Percentiles rank a stretch among this genome's conserved stretches.
These are phyloP conservation scores for Zaprionus africanus DNA, from an alignment of 1,140 invertebrate genomes.

Conservation along the genomic window DNA sequence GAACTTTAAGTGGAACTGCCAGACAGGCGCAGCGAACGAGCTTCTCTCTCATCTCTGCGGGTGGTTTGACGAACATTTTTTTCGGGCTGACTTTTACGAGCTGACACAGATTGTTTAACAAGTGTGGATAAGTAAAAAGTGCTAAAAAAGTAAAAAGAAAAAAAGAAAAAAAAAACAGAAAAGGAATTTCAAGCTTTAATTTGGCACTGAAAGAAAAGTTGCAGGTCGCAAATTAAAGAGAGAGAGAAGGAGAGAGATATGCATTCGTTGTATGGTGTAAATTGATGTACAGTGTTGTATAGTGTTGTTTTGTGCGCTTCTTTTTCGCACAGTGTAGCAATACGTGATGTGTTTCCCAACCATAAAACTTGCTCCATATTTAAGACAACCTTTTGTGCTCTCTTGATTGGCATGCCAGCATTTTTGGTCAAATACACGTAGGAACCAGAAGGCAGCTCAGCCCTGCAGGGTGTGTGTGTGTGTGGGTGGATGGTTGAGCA, in stretches of 20 bases:
- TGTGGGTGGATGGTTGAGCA: constrained; percentile 6
- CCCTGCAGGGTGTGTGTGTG: rapidly evolving
- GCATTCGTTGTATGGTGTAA: neutral
- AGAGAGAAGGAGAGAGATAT: neutral
- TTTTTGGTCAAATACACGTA: constrained; percentile 14
- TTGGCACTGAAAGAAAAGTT: neutral
- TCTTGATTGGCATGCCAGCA: constrained; percentile 6
- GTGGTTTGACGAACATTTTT: neutral
- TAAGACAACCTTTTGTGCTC: neutral
- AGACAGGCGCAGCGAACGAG: neutral
- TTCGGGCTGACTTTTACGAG: neutral
- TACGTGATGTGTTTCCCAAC: neutral
- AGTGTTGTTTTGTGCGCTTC: neutral
- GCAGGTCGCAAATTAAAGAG: too few relatives aligned
- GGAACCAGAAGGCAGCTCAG: neutral
- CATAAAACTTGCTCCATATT: constrained; percentile 5
- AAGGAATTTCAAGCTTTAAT: neutral
- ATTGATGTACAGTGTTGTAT: neutral
- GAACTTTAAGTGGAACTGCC: constrained; percentile 53
- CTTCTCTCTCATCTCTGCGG: neutral
- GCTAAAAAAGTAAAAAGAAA: neutral
- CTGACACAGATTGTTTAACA: constrained; percentile 8
- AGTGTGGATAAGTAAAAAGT: neutral
- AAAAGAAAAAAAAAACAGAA: neutral
- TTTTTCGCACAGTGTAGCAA: neutral